Evolutionary conservation across 2,113 vertebrate genomes (phyloP), one percentile per base, ranked within the genome.

Genomic region (Bos taurus): DNA sequence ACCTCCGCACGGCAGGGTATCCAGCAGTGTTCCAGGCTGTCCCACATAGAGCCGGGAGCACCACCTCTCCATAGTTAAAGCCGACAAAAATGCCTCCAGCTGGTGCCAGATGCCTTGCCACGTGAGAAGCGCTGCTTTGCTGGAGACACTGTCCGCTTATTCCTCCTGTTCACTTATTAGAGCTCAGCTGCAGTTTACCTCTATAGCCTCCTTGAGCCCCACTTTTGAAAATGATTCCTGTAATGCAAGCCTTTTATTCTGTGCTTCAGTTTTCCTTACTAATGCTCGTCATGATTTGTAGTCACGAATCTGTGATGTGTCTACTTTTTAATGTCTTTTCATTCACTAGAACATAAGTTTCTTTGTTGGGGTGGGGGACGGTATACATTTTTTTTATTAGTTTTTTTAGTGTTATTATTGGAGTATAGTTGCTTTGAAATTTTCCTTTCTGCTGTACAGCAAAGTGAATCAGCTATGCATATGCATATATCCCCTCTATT

Each of bases 291-390:
- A 56, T 74, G 67, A 74, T 6, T 28, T 5, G 4, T 15, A 11
- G 10, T 83, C 6, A 2, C 1, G 5, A 6, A n/a, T n/a, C 4
- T 6, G 2, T 3, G n/a, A 6, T 9, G 2, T 19, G 23, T 14
- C 62, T 19, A 15, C 40, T 21, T 17, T 23, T 52, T 30, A 7
- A 9, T 3, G 8, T 16, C 57, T 81, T 1, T 62, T 17, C 40
- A 2, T 43, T 90, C 1, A 6, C 52, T 48, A 21, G 43, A 85
- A 33, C 15, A 1, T 36, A 52, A 57, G 3, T 28, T 59, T 52
- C 71, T 52, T 74, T 71, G 64, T 21, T 36, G 71, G 36, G 11
- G 36, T 74, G 21, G 71, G 21, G n/a, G 9, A 71, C 6, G 36
- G 36, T 43, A 43, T 25, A 25, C 19, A 13, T 74, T 40, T 25